Conservation (phyloP, 1,140 invertebrate genomes). For the Aphelinus atriplicis region DNA sequence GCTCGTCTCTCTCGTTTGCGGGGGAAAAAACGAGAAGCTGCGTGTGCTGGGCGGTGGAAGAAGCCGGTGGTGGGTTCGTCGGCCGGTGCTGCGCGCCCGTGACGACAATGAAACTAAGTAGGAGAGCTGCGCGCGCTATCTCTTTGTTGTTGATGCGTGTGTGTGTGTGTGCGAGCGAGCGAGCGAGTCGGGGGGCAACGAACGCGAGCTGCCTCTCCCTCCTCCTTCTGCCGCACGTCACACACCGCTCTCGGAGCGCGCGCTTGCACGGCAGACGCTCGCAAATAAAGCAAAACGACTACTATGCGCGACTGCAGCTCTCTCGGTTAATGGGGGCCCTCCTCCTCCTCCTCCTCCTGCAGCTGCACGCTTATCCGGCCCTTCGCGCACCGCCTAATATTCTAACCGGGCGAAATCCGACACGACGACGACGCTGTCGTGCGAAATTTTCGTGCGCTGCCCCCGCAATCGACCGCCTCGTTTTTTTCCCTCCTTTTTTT, state of each 20-base stretch:
- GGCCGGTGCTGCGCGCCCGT: background rate
- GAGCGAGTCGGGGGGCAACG: constrained; percentile 48
- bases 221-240: constrained; percentile 39
- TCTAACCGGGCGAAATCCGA: too few relatives aligned
- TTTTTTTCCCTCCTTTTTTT: too few relatives aligned
- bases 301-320: background rate
- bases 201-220: constrained; percentile 35
- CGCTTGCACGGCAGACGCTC: constrained; percentile 44
- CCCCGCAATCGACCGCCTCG: too few relatives aligned
- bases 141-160: constrained; percentile 54
- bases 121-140: constrained; percentile 40
- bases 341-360: constrained; percentile 6
- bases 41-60: too few relatives aligned
- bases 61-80: too few relatives aligned
- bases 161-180: too few relatives aligned
- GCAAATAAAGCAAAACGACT: constrained; percentile 50
- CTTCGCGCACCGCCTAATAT: constrained; percentile 18
- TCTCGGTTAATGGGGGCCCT: constrained; percentile 15
- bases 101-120: constrained; percentile 28
- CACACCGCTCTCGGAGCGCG: constrained; percentile 20
- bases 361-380: constrained; percentile 27
- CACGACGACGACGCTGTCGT: too few relatives aligned
- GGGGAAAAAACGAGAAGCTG: too few relatives aligned
- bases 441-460: too few relatives aligned
- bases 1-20: too few relatives aligned